These are phyloP conservation scores for Argentina silus DNA, from an alignment of 2,797 vertebrate genomes.

Conservation along the genomic window DNA sequence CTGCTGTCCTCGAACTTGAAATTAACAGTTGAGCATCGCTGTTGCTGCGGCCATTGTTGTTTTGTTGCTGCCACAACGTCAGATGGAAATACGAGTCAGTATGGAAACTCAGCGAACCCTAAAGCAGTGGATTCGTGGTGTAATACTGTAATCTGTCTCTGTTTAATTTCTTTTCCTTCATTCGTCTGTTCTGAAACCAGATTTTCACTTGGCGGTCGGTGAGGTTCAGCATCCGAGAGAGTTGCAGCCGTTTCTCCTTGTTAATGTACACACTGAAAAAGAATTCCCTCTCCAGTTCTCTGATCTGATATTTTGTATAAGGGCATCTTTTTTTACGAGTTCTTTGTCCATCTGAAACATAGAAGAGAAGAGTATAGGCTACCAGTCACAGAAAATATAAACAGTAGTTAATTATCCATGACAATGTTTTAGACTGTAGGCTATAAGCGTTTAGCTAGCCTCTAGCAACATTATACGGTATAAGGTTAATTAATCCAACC, in stretches of 20 bases:
- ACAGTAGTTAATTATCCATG: constrained; percentile 42
- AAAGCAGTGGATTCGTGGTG: constrained; percentile 95
- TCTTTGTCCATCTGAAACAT: constrained; percentile 90
- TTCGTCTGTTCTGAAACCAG: constrained; percentile 99
- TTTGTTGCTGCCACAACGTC: constrained; percentile 54
- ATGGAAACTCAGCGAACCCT: constrained; percentile 58
- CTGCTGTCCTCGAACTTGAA: constrained; percentile 81
- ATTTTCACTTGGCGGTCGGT: constrained; percentile 99
- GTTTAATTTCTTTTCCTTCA: constrained; percentile 99
- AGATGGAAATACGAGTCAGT: constrained; percentile 43
- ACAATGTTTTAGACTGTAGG: constrained; percentile 22
- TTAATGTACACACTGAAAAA: constrained; percentile 99
- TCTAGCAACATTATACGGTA: constrained; percentile 40
- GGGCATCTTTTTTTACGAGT: constrained; percentile 98
- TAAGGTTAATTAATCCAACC: constrained; percentile 13
- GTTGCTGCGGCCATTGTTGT: constrained; percentile 26
- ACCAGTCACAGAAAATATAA: constrained; percentile 41
- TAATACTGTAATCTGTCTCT: constrained; percentile 99
- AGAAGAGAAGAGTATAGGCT: constrained; percentile 25
- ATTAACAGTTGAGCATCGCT: constrained; percentile 65
- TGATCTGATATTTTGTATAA: constrained; percentile 98
- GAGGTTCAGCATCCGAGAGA: constrained; percentile 98
- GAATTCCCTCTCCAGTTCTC: constrained; percentile 98
- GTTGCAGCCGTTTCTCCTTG: constrained; percentile 98
- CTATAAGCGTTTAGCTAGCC: not conserved